Conservation (phyloP, 2,888 invertebrate species). For the Ethmia dodecea region DNA sequence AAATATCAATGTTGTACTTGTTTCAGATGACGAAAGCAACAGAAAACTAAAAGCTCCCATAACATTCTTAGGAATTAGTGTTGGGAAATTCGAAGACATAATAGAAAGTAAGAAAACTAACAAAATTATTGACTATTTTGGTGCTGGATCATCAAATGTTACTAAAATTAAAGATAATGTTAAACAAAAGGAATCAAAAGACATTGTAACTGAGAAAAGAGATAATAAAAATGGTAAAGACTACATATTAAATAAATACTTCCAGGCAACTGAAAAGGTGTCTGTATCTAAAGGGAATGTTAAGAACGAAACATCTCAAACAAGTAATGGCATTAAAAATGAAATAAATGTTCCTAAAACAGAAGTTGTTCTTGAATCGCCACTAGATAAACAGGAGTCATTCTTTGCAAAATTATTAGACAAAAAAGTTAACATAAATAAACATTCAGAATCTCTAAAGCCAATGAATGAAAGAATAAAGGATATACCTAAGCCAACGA, state of each 20-base stretch:
- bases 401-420: conserved; percentile 65
- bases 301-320: conserved; percentile 15
- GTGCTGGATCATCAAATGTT: conserved; percentile 49
- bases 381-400: conserved; percentile 59
- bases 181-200: conserved; percentile 19
- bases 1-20: too few relatives aligned
- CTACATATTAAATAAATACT: conserved; percentile 45
- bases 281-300: too few relatives aligned
- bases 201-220: conserved; percentile 19
- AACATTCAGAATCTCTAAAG: conserved; percentile 5
- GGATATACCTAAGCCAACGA: conserved; percentile 26
- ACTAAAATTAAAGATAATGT: conserved; percentile 24
- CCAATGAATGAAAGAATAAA: conserved; percentile 12
- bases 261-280: conserved; percentile 26
- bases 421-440: too few relatives aligned
- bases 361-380: conserved; percentile 30
- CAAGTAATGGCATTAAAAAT: conserved; percentile 8
- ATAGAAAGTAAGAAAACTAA: conserved; percentile 69
- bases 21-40: conserved; percentile 54
- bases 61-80: conserved; percentile 86
- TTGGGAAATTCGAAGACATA: conserved; percentile 85
- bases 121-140: conserved; percentile 78
- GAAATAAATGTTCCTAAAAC: conserved; percentile 2
- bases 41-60: conserved; percentile 73
- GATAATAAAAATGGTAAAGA: conserved; percentile 37